These are phyloP conservation scores for Calcarius lapponicus DNA, from an alignment of 2,797 vertebrate genomes.

Conservation along the genomic window DNA sequence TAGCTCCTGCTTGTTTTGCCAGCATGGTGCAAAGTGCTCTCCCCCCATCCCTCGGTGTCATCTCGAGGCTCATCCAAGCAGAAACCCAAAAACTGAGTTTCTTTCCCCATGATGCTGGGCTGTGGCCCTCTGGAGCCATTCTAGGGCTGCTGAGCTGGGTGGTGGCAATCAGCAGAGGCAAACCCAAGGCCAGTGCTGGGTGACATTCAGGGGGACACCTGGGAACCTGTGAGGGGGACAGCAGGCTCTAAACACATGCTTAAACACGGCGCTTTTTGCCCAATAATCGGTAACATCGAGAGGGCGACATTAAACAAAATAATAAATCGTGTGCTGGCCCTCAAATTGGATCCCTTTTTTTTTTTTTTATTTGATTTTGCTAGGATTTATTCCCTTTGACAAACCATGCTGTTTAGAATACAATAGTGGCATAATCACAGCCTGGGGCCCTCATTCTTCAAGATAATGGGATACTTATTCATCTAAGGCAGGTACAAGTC, in stretches of 20 bases:
- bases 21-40: not conserved
- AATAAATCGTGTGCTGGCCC: conserved; percentile 73
- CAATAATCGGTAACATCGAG: conserved; percentile 62
- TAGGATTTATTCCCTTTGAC: conserved; percentile 85
- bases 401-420: conserved; percentile 92
- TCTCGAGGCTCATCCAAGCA: not conserved
- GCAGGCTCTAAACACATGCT: conserved; percentile 67
- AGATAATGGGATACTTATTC: conserved; percentile 81
- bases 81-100: not conserved
- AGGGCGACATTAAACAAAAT: conserved; percentile 64
- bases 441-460: conserved; percentile 90
- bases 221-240: not conserved
- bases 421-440: conserved; percentile 92
- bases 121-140: not conserved
- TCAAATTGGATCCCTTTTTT: conserved; percentile 46
- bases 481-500: conserved; percentile 86
- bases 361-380: conserved; percentile 64
- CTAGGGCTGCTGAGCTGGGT: not conserved
- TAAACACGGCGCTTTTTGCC: conserved; percentile 43
- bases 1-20: not conserved
- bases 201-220: not conserved
- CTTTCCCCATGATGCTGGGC: not conserved
- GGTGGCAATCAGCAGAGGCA: not conserved
- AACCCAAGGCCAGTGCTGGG: not conserved
- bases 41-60: not conserved